Evolutionary conservation across 2,888 invertebrate species (phyloP).

Genomic region (Tricholauxania praeusta): DNA sequence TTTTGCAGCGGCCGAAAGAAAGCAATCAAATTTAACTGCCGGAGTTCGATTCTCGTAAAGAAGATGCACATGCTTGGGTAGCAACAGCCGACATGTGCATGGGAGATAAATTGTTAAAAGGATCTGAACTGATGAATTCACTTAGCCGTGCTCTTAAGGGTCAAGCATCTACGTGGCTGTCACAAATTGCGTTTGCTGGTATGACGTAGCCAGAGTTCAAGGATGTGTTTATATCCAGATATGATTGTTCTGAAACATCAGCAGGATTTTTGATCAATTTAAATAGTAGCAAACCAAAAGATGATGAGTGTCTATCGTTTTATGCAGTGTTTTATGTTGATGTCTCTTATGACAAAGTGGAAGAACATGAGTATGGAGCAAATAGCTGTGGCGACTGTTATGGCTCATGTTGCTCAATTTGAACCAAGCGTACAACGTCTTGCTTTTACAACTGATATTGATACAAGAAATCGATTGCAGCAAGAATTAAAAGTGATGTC

Average conservation of each 20-base stretch:
- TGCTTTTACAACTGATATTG: neutral
- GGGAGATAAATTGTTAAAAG: too few relatives aligned
- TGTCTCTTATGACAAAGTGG: slow-evolving; percentile 24
- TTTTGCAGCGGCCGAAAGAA: too few relatives aligned
- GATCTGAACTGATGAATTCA: too few relatives aligned
- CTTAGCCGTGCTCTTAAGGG: too few relatives aligned
- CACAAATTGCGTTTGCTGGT: neutral
- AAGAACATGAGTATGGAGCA: slow-evolving; percentile 14
- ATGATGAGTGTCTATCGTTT: slow-evolving; percentile 23
- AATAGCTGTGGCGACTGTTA: slow-evolving; percentile 9
- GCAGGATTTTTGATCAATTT: slow-evolving; percentile 24
- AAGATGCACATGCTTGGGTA: too few relatives aligned
- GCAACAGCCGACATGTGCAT: too few relatives aligned
- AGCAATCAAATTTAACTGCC: too few relatives aligned
- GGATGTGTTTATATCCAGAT: slow-evolving; percentile 10
- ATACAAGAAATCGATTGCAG: neutral
- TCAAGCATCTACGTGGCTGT: too few relatives aligned
- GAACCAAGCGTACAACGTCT: slow-evolving; percentile 21
- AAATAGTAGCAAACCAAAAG: slow-evolving; percentile 11
- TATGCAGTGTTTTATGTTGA: slow-evolving; percentile 15
- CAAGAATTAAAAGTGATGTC: slow-evolving; percentile 14
- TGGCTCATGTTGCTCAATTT: slow-evolving; percentile 12
- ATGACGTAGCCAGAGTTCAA: slow-evolving; percentile 14
- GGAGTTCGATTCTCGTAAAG: too few relatives aligned
- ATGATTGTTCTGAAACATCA: slow-evolving; percentile 29